phyloP scores from a whole-genome alignment of 2,888 invertebrate species.

The Periphyllus acericola region DNA sequence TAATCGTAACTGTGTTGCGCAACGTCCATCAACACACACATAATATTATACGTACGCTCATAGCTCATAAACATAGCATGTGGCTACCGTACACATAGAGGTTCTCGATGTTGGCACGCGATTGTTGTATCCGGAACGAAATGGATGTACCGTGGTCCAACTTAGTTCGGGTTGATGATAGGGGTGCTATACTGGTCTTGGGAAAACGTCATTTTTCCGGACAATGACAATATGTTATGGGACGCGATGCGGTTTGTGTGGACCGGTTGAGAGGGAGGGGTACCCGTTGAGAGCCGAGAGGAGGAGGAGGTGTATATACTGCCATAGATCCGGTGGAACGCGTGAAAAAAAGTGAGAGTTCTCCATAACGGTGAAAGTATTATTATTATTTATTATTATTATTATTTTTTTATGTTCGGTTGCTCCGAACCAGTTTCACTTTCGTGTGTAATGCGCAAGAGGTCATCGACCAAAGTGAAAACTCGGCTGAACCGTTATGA shows the following conservation, averaged over 20 bases:
- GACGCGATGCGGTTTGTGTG: neutral
- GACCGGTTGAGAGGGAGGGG: neutral
- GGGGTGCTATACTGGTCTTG: neutral
- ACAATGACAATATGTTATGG: neutral
- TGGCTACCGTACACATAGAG: too few species aligned
- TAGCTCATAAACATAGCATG: too few species aligned
- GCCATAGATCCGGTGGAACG: constrained; percentile 39
- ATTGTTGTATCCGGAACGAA: too few species aligned
- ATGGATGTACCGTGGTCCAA: too few species aligned
- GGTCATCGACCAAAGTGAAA: constrained; percentile 62
- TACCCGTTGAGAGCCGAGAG: neutral
- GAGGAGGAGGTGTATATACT: neutral
- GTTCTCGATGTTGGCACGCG: too few species aligned
- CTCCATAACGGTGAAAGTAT: constrained; percentile 59
- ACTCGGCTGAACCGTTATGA: constrained; percentile 56
- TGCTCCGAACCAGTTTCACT: constrained; percentile 60
- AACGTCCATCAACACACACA: neutral
- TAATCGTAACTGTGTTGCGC: constrained; percentile 38
- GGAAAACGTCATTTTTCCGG: neutral
- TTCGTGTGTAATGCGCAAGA: constrained; percentile 44
- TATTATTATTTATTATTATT: constrained; percentile 45
- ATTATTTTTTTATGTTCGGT: constrained; percentile 25
- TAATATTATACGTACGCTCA: neutral
- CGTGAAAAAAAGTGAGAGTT: constrained; percentile 60
- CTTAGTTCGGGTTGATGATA: neutral